Conservation (phyloP, 2,113 vertebrate species). For the Podarcis cretensis region DNA sequence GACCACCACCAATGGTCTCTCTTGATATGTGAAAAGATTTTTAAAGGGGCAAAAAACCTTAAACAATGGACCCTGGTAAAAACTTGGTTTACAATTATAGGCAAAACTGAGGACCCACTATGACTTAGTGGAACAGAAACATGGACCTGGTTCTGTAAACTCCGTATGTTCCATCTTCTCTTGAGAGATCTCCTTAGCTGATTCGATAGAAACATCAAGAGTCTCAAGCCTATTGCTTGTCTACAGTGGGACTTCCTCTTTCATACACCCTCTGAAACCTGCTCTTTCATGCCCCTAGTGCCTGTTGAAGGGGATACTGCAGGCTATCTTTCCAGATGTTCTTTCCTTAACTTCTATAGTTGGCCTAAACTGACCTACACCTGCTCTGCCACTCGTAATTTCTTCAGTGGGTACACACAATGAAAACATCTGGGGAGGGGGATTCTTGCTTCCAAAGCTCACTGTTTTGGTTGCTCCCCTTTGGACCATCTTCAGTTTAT, state of each 20-base stretch:
- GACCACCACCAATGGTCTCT: neutral
- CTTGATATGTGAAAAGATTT: neutral
- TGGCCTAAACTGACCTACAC: neutral
- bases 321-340: neutral
- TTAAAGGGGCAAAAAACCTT: neutral
- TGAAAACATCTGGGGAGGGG: neutral
- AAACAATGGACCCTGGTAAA: neutral
- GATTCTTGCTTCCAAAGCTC: neutral
- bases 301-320: too few species aligned
- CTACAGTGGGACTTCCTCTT: neutral
- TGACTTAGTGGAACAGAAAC: neutral
- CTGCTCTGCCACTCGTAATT: neutral
- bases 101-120: neutral
- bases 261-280: neutral
- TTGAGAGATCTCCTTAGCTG: neutral
- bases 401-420: neutral
- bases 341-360: neutral
- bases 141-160: neutral
- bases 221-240: neutral
- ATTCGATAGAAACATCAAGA: neutral
- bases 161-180: neutral
- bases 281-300: neutral
- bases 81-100: neutral
- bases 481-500: neutral
- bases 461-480: neutral